A percentile compares a stretch with the other conserved stretches of the same genome.
Conservation (phyloP, 2,888 invertebrate genomes). For the Busseola fusca region DNA sequence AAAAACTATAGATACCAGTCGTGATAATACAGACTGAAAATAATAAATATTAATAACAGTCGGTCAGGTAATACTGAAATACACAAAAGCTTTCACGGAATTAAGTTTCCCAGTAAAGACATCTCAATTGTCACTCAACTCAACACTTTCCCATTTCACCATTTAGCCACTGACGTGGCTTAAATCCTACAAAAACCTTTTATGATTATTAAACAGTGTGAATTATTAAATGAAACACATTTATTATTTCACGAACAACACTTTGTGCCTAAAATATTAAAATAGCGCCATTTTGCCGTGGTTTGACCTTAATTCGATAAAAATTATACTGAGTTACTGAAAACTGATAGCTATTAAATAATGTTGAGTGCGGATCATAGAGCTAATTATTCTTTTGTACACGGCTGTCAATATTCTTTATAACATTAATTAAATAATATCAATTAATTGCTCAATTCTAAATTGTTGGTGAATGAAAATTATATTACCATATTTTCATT, state of each 20-base stretch:
- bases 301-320: constrained; percentile 13
- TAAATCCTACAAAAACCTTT: constrained; percentile 39
- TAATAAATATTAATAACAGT: not conserved
- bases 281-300: not conserved
- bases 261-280: not conserved
- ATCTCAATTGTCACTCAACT: constrained; percentile 8
- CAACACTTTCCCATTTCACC: constrained; percentile 17
- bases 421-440: not conserved
- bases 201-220: too few species aligned
- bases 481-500: too few species aligned
- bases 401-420: not conserved
- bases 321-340: constrained; percentile 3
- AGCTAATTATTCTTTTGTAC: not conserved
- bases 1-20: too few species aligned
- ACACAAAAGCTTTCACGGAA: not conserved
- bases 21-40: not conserved
- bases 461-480: too few species aligned
- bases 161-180: constrained; percentile 22
- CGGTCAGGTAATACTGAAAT: not conserved
- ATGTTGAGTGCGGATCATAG: not conserved
- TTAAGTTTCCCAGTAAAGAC: constrained; percentile 1
- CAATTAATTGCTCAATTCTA: too few species aligned
- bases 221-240: constrained; percentile 23
- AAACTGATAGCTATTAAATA: not conserved
- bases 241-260: constrained; percentile 7